phyloP scores from a whole-genome alignment of 2,888 invertebrate species.

The Phorcus lineatus region DNA sequence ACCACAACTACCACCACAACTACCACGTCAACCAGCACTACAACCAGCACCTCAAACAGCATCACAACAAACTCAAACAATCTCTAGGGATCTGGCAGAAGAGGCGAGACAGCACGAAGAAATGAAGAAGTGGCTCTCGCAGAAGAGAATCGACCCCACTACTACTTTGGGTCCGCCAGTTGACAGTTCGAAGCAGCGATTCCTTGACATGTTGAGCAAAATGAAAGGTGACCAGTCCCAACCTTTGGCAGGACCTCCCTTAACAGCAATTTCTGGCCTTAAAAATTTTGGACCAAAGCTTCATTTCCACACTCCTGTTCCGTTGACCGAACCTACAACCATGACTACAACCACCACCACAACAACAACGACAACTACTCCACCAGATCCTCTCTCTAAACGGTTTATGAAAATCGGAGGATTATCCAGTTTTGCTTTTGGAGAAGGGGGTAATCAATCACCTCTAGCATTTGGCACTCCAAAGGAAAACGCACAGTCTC shows the following conservation, averaged over 20 bases:
- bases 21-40: neutral
- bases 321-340: neutral
- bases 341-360: neutral
- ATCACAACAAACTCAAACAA: neutral
- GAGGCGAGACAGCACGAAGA: neutral
- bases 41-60: too few species aligned
- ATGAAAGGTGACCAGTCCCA: neutral
- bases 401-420: neutral
- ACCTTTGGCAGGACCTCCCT: neutral
- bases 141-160: neutral
- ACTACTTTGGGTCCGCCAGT: neutral
- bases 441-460: neutral
- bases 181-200: neutral
- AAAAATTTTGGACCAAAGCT: neutral
- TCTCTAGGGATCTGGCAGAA: neutral
- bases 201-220: neutral
- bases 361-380: neutral
- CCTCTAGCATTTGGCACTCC: neutral
- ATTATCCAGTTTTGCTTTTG: neutral
- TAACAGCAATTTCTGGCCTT: neutral
- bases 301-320: neutral
- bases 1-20: too few species aligned
- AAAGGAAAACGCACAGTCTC: neutral
- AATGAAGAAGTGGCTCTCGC: neutral
- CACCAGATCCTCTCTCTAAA: neutral